A percentile compares a stretch with the other conserved stretches of the same genome.
These are phyloP conservation scores for Mycetomoellerius zeteki DNA, from an alignment of 1,140 invertebrate genomes.

Conservation along the genomic window DNA sequence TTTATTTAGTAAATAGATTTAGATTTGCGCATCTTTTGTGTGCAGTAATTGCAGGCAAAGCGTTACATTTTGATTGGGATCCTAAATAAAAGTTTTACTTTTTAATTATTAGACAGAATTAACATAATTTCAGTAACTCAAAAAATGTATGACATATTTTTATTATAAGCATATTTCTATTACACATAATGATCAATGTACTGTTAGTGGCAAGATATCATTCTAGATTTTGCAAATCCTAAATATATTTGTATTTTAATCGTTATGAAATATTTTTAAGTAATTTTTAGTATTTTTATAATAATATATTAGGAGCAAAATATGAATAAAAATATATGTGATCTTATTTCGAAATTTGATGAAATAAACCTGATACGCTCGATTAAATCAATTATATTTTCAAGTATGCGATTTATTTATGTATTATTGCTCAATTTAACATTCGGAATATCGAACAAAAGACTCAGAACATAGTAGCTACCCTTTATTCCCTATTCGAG, in stretches of 20 bases:
- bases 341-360: background rate
- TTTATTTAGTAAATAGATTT: too few species aligned
- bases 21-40: too few species aligned
- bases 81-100: too few species aligned
- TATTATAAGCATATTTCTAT: too few species aligned
- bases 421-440: background rate
- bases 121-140: too few species aligned
- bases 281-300: background rate
- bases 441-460: slow-evolving; percentile 23
- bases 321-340: background rate
- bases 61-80: too few species aligned
- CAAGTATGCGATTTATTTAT: slow-evolving; percentile 1
- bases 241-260: background rate
- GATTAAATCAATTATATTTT: slow-evolving; percentile 18
- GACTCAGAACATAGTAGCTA: slow-evolving; percentile 24
- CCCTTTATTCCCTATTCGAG: slow-evolving; percentile 74
- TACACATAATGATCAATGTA: background rate
- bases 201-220: background rate
- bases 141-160: background rate
- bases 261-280: background rate
- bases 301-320: background rate
- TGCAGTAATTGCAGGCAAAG: too few species aligned
- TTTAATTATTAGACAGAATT: too few species aligned
- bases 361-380: background rate
- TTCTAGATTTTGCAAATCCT: background rate